Evolutionary conservation across 2,113 vertebrate genomes (phyloP).

Genomic region (Pseudopipra pipra): DNA sequence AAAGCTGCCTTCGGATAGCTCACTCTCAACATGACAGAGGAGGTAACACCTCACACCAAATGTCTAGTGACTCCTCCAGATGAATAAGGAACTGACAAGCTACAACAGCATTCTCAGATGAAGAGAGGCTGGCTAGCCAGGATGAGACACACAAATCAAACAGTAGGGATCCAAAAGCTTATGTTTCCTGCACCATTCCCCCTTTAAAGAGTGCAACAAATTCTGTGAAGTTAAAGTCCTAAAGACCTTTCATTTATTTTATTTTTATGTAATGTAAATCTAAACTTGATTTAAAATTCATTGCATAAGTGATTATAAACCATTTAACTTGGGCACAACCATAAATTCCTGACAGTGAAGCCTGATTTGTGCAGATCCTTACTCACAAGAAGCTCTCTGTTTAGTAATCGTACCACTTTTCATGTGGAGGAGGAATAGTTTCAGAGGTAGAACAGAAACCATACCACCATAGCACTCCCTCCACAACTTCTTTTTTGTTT

Average conservation of each 20-base stretch:
- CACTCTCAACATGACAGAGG: neutral
- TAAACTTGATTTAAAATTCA: neutral
- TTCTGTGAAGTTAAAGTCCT: neutral
- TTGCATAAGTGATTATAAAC: neutral
- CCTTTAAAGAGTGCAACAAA: neutral
- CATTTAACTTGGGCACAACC: neutral
- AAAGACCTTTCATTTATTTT: neutral
- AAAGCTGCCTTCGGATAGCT: neutral
- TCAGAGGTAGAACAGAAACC: neutral
- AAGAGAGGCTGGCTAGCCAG: neutral
- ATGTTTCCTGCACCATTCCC: neutral
- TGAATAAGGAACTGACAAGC: neutral
- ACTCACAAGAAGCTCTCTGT: neutral
- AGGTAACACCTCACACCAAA: constrained; percentile 3
- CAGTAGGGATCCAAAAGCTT: neutral
- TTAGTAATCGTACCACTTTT: neutral
- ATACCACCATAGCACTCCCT: neutral
- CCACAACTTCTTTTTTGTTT: neutral
- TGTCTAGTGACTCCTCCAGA: neutral
- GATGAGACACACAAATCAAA: neutral
- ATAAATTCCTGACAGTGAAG: neutral
- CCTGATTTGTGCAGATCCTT: neutral
- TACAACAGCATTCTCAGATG: neutral
- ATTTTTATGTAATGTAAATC: neutral
- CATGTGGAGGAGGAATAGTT: neutral